Percentiles rank a stretch among this genome's conserved stretches.
phyloP scores from a whole-genome alignment of 2,888 invertebrate species.

The Microplitis manilae region DNA sequence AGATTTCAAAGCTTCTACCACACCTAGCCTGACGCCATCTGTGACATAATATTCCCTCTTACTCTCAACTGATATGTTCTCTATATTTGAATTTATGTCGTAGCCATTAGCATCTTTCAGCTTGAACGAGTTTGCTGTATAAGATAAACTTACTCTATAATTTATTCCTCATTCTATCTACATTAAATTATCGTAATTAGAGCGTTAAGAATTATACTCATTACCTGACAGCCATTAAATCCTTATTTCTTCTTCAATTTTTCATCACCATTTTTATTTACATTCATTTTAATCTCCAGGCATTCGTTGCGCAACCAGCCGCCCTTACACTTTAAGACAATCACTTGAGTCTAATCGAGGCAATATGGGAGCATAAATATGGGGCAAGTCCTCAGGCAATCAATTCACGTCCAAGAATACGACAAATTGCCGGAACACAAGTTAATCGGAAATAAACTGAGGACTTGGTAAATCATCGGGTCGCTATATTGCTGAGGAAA shows the following conservation, averaged over 20 bases:
- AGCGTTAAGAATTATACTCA: neutral
- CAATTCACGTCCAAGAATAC: neutral
- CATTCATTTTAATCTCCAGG: too few species aligned
- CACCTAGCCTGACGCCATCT: constrained; percentile 12
- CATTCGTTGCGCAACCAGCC: too few species aligned
- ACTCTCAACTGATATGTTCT: neutral
- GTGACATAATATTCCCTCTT: constrained; percentile 29
- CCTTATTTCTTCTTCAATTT: too few species aligned
- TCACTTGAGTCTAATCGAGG: too few species aligned
- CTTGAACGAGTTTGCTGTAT: neutral
- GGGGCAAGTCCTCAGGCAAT: neutral
- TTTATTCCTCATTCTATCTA: neutral
- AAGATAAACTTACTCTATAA: neutral
- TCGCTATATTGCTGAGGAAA: constrained; percentile 26
- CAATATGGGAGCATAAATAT: neutral
- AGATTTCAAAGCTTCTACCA: constrained; percentile 38
- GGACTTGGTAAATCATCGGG: constrained; percentile 7
- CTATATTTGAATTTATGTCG: constrained; percentile 24
- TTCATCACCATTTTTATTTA: too few species aligned
- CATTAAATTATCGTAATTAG: constrained; percentile 1
- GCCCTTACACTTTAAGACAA: too few species aligned
- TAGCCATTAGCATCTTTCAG: constrained; percentile 37
- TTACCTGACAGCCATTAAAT: too few species aligned
- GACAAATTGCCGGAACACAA: constrained; percentile 27
- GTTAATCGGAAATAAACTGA: constrained; percentile 26